Base-by-base conservation (phyloP, 2,113 vertebrate genomes). In the Phocoena phocoena region DNA sequence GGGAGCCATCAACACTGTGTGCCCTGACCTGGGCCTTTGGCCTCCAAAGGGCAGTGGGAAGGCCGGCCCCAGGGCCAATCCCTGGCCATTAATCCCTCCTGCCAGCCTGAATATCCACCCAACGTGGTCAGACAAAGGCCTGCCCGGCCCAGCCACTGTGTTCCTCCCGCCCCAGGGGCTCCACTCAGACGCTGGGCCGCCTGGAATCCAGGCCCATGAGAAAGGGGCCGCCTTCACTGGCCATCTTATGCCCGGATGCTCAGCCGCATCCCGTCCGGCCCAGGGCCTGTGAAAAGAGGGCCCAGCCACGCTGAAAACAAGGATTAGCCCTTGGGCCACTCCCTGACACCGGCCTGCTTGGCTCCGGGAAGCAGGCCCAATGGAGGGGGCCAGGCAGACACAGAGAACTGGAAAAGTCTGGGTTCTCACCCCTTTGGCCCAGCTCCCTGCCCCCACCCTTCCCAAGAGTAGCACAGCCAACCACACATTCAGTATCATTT, bases 221-320 rank as follows among this genome's bases (percentile, higher is more conserved):
- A 99, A 99, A 99, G 99, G 58, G 97, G 98, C 98, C 98, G 92
- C 97, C 97, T 97, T 98, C 97, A 93, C 98, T 99, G 98, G 99
- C 98, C 99, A 99, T 99, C 99, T 99, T 99, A 98, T 98, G 98
- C 99, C 98, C 98, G 98, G 98, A 99, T 99, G 99, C 99, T 99
- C 99, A 99, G 99, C 99, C 99, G 99, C 99, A 99, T 99, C 99
- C 99, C 99, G 99, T 99, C 99, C 99, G 99, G 99, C 99, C 99
- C 99, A 99, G 98, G 99, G 99, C 99, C 99, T 98, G 99, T 99
- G 99, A 99, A 99, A 99, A 99, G 99, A 99, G 98, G 98, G 99
- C 98, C 99, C 99, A 98, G 98, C 98, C 98, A 99, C 98, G 99
- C 98, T 99, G 99, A 99, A 99, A 99, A 99, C 97, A 98, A 98